These are phyloP conservation scores for Macquaria australasica DNA, from an alignment of 2,113 vertebrate species.

Conservation along the genomic window DNA sequence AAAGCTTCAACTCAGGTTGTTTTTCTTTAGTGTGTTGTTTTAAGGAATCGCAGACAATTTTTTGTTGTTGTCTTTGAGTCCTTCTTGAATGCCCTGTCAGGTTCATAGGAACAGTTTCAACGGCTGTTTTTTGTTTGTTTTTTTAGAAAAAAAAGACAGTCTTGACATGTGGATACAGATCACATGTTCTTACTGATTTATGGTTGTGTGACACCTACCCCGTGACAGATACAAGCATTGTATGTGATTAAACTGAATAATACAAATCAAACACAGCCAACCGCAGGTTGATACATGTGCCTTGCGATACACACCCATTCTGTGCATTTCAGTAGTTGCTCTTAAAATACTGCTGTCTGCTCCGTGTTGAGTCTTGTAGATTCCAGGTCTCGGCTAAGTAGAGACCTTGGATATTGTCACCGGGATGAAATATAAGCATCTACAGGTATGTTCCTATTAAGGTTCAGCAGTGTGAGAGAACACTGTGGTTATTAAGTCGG, in stretches of 20 bases:
- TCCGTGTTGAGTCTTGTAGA: conserved; percentile 41
- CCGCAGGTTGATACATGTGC: conserved; percentile 32
- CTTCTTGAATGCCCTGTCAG: background rate
- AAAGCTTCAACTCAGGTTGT: background rate
- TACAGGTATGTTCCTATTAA: conserved; percentile 48
- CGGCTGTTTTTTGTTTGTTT: background rate
- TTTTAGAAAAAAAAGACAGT: background rate
- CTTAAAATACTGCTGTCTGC: conserved; percentile 30
- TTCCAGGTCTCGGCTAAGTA: conserved; percentile 46
- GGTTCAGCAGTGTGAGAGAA: conserved; percentile 9
- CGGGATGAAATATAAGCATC: conserved; percentile 52
- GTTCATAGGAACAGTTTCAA: background rate
- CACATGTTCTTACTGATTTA: conserved; percentile 27
- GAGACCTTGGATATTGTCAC: conserved; percentile 36
- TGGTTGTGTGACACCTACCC: conserved; percentile 6
- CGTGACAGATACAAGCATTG: conserved; percentile 25
- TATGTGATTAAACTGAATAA: conserved; percentile 35
- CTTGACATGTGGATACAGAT: conserved; percentile 23
- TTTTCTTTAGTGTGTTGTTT: conserved; percentile 29
- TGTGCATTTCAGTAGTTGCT: conserved; percentile 10
- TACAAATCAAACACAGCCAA: conserved; percentile 46
- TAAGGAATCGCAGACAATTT: background rate
- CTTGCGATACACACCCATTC: conserved; percentile 34
- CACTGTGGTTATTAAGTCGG: conserved; percentile 52
- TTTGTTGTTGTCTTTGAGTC: fast-evolving